Conservation (phyloP, 2,797 vertebrate genomes). For the Cyclopterus lumpus region DNA sequence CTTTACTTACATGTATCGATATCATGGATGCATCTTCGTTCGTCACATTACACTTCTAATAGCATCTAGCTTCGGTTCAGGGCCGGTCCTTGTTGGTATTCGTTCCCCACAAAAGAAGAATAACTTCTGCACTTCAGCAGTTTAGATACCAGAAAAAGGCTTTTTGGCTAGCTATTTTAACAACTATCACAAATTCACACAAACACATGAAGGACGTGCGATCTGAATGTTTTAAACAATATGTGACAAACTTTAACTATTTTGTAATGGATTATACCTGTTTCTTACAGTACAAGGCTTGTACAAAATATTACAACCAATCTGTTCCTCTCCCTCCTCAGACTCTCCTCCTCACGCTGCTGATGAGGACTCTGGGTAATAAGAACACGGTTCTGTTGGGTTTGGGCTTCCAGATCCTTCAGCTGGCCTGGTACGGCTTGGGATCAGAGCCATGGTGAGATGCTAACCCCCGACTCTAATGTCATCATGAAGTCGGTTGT, state of each 20-base stretch:
- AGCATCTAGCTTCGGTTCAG: neutral
- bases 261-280: neutral
- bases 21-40: neutral
- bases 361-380: constrained; percentile 95
- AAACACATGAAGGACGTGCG: neutral
- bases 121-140: no score
- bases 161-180: neutral
- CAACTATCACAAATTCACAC: neutral
- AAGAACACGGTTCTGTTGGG: constrained; percentile 96
- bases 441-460: constrained; percentile 95
- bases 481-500: neutral
- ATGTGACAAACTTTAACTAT: neutral
- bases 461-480: neutral
- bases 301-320: neutral
- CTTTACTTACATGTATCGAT: neutral
- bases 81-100: neutral
- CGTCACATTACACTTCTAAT: neutral
- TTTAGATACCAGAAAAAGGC: no score
- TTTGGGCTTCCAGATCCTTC: constrained; percentile 92
- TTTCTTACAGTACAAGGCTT: neutral
- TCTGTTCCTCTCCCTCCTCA: constrained; percentile 54
- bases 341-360: constrained; percentile 91
- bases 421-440: constrained; percentile 94
- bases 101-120: neutral
- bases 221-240: neutral